These are phyloP conservation scores for Hermetia illucens DNA, from an alignment of 1,140 invertebrate species.

Conservation along the genomic window DNA sequence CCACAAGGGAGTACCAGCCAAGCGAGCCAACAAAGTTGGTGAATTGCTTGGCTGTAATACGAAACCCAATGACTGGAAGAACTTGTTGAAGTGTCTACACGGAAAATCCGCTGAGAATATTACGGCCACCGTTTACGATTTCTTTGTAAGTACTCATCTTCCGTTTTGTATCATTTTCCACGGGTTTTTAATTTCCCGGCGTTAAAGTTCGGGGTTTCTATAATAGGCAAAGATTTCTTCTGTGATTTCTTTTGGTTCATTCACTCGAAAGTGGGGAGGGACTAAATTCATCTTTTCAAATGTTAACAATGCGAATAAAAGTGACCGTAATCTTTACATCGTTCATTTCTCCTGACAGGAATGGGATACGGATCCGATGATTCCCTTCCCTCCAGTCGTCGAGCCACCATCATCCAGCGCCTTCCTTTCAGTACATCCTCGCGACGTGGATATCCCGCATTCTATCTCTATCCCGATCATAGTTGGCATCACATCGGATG, in stretches of 20 bases:
- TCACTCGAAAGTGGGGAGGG: too few species aligned
- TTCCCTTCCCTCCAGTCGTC: conserved; percentile 54
- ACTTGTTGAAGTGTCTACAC: conserved; percentile 43
- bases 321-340: too few species aligned
- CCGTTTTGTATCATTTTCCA: neutral
- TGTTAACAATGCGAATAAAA: too few species aligned
- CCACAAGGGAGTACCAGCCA: conserved; percentile 39
- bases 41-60: conserved; percentile 41
- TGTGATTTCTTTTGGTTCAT: conserved; percentile 6
- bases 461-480: conserved; percentile 46
- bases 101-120: conserved; percentile 40
- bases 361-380: conserved; percentile 57
- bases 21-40: conserved; percentile 46
- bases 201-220: too few species aligned
- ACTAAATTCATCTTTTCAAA: too few species aligned
- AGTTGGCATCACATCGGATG: conserved; percentile 47
- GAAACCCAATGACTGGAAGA: conserved; percentile 21
- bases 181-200: too few species aligned
- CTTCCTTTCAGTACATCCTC: conserved; percentile 44
- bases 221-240: neutral
- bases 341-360: conserved; percentile 33
- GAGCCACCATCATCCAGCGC: conserved; percentile 49
- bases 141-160: conserved; percentile 38
- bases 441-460: conserved; percentile 31
- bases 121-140: conserved; percentile 41